Evolutionary conservation across 2,797 vertebrate genomes (phyloP), one percentile per base, ranked within the genome.

Genomic region (Meriones psammophilus): DNA sequence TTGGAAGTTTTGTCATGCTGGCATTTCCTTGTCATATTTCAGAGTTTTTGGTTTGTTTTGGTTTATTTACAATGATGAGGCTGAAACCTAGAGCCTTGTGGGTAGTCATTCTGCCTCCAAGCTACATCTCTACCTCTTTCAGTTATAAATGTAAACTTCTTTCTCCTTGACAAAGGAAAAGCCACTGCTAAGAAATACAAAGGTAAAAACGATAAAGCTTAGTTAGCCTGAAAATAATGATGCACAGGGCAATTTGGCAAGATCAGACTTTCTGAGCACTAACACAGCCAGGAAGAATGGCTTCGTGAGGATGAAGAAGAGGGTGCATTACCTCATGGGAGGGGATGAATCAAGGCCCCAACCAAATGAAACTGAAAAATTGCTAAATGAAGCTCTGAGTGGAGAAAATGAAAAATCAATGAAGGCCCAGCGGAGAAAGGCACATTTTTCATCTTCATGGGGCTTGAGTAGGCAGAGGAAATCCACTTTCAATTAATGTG

Each of bases 401-500:
- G 58, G 93, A 88, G 96, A 96, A 97, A 97, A 96, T 97, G 97
- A 97, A 98, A 98, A 97, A 97, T 98, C 97, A 97, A 97, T 98
- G 97, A 92, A 68, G 89, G 94, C 90, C 90, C 3, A 54, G 92
- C 95, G 92, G 96, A 71, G 4, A 97, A 94, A 91, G 96, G 94
- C 89, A 91, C 96, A 97, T 97, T 97, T 96, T 96, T 98, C 97
- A 98, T 97, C 94, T 97, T 97, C 97, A 97, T 94, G 97, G 84
- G 91, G 80, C 92, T 88, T 93, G 79, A 97, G 91, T 94, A 94
- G 92, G 87, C 94, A 96, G 95, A 92, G 87, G 91, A 96, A 97
- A 97, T 96, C 97, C 97, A 98, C 95, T 98, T 98, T 97, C 97
- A 98, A 98, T 97, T 97, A 97, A 98, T 97, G 97, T 97, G 91